Evolutionary conservation across 2,113 vertebrate genomes (phyloP), one percentile per base, ranked within the genome.

Genomic region (Rhipidura dahli): DNA sequence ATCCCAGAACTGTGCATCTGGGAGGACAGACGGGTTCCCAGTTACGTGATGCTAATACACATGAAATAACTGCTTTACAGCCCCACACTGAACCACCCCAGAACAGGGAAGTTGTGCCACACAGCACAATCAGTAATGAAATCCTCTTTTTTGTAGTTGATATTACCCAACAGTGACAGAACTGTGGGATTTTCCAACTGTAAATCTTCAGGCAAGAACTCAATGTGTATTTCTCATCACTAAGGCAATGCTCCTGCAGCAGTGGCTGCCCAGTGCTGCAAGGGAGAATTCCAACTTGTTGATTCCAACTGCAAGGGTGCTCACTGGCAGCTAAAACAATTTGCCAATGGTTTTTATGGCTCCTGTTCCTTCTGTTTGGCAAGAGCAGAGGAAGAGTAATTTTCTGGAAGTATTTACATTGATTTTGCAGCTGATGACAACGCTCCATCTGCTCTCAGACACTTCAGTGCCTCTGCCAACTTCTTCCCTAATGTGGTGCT

Each of bases 341-440:
- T 83, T 94, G 57, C 81, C 94, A 89, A 33, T 40, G 39, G 65
- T 77, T 83, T 82, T 87, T 56, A 76, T 22, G 61, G 90, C 78
- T 91, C 30, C 13, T 44, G 23, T 59, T 94, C 47, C 85, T 73
- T 65, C 35, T 59, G 71, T 54, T 77, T 91, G 94, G 85, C 88
- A 95, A 92, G 7, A 83, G 47, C 11, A 63, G 18, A 83, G 54
- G 30, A 89, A 85, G 50, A 87, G 54, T 53, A 57, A 83, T 91
- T 91, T 96, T 93, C 81, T 94, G 64, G 56, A 96, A 90, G 33
- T 95, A 94, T 94, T 96, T 93, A 89, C 73, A 77, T 20, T 86
- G 78, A 87, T 95, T 85, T 89, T 95, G 85, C 78, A 93, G 59
- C 71, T 86, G 71, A 85, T 91, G 91, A 94, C 87, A 90, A 85